Conservation (phyloP, 1,140 invertebrate genomes). For the Nephila pilipes region DNA sequence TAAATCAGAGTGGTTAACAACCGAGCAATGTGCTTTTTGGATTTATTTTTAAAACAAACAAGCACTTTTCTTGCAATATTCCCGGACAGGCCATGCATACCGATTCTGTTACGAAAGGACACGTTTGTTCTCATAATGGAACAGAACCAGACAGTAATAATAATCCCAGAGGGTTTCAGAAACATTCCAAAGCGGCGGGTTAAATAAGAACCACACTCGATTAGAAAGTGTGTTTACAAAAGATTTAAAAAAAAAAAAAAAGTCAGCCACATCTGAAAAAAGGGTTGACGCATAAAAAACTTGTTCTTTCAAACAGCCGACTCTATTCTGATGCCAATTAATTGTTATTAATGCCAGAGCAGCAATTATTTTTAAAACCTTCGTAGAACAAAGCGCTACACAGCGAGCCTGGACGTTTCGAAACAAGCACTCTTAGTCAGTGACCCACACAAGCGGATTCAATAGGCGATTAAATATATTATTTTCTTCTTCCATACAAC, state of each 20-base stretch:
- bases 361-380: conserved; percentile 16
- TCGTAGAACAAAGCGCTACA: background rate
- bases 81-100: too few species aligned
- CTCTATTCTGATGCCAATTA: background rate
- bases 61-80: too few species aligned
- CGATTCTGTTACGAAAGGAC: too few species aligned
- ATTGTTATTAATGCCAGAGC: conserved; percentile 4
- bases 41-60: too few species aligned
- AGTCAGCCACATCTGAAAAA: background rate
- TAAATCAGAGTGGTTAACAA: too few species aligned
- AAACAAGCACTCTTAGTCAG: background rate
- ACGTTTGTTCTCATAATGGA: background rate
- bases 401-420: background rate
- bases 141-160: background rate
- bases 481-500: background rate
- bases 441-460: background rate
- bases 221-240: background rate
- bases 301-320: background rate
- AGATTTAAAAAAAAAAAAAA: background rate
- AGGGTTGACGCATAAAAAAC: background rate
- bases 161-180: background rate
- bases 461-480: background rate
- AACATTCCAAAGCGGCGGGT: background rate
- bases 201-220: background rate
- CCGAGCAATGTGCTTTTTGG: too few species aligned